Conservation (phyloP, 2,113 vertebrate species). For the Crotalus viridis region DNA sequence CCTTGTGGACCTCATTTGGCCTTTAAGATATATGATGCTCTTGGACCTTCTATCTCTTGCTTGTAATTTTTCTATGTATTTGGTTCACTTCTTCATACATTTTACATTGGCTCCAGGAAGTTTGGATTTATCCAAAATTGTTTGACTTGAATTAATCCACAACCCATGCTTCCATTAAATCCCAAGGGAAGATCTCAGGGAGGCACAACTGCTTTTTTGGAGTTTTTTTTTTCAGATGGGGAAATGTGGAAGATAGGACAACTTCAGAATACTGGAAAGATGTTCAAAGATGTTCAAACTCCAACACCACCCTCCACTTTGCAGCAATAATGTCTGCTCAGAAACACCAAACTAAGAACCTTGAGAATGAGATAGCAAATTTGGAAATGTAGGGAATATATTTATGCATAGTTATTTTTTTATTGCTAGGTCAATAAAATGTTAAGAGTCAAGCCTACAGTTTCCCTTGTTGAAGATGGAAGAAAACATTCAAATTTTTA, state of each 20-base stretch:
- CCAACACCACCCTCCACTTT: not conserved
- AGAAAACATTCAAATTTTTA: not conserved
- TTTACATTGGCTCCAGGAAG: not conserved
- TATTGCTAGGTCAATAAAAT: not conserved
- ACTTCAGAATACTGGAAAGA: not conserved
- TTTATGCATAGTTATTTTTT: not conserved
- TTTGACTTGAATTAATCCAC: not conserved
- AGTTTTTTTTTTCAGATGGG: not conserved
- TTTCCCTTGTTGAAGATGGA: not conserved
- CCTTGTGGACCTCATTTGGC: not conserved
- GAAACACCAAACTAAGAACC: not conserved
- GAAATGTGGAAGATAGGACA: not conserved
- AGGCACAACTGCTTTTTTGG: not conserved
- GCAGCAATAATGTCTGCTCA: not conserved
- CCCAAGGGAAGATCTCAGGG: not conserved
- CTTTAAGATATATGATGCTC: not conserved
- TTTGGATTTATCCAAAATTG: not conserved
- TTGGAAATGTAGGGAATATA: not conserved
- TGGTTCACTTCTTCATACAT: not conserved
- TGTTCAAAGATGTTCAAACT: not conserved
- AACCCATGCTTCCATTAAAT: not conserved
- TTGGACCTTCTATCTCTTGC: not conserved
- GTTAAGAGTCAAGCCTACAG: not conserved
- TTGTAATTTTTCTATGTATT: not conserved
- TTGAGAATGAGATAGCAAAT: not conserved